Percentiles rank a stretch among this genome's conserved stretches.
These are phyloP conservation scores for Ophion obscuratus DNA, from an alignment of 2,888 invertebrate species.

Conservation along the genomic window DNA sequence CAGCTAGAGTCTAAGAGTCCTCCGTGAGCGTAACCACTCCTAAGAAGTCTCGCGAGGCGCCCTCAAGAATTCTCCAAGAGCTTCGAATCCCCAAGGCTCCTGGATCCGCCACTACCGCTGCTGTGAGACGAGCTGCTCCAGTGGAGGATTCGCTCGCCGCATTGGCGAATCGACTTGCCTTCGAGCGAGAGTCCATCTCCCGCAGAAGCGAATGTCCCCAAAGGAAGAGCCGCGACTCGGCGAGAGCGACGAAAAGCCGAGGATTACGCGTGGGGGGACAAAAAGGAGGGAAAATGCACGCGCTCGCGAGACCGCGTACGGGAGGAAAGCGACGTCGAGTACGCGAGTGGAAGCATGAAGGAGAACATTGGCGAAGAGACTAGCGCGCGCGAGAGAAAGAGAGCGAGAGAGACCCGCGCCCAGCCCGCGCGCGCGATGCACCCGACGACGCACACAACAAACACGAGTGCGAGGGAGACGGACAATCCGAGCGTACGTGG, in stretches of 20 bases:
- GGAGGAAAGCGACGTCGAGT: conserved; percentile 54
- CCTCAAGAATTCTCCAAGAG: too few species aligned
- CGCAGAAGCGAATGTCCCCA: too few species aligned
- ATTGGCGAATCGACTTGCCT: too few species aligned
- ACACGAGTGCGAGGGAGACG: conserved; percentile 50
- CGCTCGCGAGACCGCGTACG: conserved; percentile 18
- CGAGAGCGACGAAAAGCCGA: neutral
- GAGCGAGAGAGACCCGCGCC: conserved; percentile 67
- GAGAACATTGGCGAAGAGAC: conserved; percentile 4
- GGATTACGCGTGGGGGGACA: neutral
- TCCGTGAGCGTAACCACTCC: neutral
- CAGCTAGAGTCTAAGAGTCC: neutral
- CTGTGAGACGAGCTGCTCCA: too few species aligned
- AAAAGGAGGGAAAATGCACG: conserved; percentile 32
- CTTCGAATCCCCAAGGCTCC: too few species aligned
- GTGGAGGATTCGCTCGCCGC: too few species aligned
- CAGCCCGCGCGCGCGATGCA: conserved; percentile 75
- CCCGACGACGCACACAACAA: conserved; percentile 77
- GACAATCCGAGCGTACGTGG: neutral
- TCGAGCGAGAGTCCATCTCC: too few species aligned
- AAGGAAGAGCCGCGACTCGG: too few species aligned
- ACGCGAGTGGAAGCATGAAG: conserved; percentile 13
- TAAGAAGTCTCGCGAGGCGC: neutral
- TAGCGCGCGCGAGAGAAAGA: conserved; percentile 55
- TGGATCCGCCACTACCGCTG: too few species aligned